Percentiles rank a stretch among this genome's conserved stretches.
These are phyloP conservation scores for Gallinago jamesoni DNA, from an alignment of 2,113 vertebrate species.

Conservation along the genomic window DNA sequence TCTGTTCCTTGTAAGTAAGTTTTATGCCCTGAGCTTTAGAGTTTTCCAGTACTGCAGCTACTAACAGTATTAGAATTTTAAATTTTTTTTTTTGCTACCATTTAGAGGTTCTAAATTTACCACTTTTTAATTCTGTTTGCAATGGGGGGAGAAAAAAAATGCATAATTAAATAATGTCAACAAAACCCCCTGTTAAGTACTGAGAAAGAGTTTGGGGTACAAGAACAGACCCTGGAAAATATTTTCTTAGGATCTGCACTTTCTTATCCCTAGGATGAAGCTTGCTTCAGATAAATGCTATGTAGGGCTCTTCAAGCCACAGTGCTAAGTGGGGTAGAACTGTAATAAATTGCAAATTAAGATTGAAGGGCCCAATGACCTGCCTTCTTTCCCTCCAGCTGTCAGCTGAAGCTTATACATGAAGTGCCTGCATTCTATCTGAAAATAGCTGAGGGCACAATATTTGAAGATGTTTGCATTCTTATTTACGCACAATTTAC, in stretches of 20 bases:
- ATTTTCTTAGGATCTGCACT: neutral
- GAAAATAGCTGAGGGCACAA: neutral
- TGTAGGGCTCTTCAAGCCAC: neutral
- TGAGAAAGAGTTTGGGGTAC: neutral
- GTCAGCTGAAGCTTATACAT: neutral
- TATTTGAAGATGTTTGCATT: neutral
- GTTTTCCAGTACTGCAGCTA: neutral
- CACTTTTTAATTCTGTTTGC: neutral
- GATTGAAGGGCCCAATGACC: neutral
- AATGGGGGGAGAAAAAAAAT: neutral
- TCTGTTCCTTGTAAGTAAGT: neutral
- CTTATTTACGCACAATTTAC: neutral
- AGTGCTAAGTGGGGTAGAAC: neutral
- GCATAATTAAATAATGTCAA: neutral
- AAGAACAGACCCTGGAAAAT: neutral
- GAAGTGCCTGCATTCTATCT: neutral
- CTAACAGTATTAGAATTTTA: neutral
- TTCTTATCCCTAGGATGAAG: neutral
- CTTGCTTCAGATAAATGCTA: neutral
- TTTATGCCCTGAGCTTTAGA: neutral
- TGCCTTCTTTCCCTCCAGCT: neutral
- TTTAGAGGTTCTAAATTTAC: neutral
- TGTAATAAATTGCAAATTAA: neutral
- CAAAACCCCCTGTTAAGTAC: neutral
- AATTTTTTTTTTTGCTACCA: neutral